Evolutionary conservation across 2,888 invertebrate species (phyloP).

Genomic region (Parnassius glacialis): DNA sequence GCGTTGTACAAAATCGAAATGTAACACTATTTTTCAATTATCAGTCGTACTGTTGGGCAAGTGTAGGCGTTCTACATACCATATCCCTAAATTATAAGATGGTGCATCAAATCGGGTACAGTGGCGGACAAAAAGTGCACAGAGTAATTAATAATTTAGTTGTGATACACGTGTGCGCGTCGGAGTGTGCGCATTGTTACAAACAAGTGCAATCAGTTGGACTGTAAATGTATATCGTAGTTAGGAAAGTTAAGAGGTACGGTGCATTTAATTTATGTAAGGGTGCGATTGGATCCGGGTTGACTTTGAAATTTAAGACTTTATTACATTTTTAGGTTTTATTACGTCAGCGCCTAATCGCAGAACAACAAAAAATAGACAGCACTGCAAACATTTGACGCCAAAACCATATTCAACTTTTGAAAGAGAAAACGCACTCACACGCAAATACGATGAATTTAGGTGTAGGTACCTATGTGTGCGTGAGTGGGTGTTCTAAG

Average conservation of each 20-base stretch:
- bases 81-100: conserved; percentile 71
- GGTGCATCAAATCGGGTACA: conserved; percentile 55
- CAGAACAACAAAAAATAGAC: too few species aligned
- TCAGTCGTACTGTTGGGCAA: conserved; percentile 17
- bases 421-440: too few species aligned
- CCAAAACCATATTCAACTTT: too few species aligned
- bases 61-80: conserved; percentile 61
- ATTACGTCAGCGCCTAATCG: neutral
- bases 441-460: too few species aligned
- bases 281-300: conserved; percentile 38
- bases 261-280: conserved; percentile 76
- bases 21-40: conserved; percentile 8
- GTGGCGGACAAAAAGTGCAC: conserved; percentile 54
- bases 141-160: conserved; percentile 67
- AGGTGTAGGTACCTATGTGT: too few species aligned
- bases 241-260: conserved; percentile 72
- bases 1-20: neutral
- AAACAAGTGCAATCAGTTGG: conserved; percentile 67
- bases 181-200: conserved; percentile 55
- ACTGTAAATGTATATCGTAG: conserved; percentile 72
- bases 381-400: too few species aligned
- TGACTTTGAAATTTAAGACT: conserved; percentile 47
- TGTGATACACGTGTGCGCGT: conserved; percentile 65
- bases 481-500: too few species aligned
- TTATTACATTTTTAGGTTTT: neutral